Evolutionary conservation across 2,888 invertebrate species (phyloP).

Genomic region (Palloptera scutellata): DNA sequence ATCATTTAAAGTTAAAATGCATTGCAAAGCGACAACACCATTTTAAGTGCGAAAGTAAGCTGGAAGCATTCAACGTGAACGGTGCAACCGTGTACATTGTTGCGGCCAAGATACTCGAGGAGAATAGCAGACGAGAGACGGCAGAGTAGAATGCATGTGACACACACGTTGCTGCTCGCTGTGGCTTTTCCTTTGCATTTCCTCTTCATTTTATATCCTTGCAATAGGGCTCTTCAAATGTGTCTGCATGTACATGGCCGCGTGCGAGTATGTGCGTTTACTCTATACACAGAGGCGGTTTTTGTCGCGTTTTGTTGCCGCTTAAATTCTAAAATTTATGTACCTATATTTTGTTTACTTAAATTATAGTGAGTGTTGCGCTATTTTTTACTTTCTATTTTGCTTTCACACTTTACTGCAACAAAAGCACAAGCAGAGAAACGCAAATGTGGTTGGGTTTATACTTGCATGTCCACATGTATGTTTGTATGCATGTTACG

Average conservation of each 20-base stretch:
- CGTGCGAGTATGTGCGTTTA: conserved; percentile 42
- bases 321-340: conserved; percentile 22
- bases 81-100: too few relatives aligned
- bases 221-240: not conserved
- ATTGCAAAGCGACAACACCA: too few relatives aligned
- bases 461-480: too few relatives aligned
- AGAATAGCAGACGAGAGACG: not conserved
- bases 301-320: conserved; percentile 20
- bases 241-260: conserved; percentile 17
- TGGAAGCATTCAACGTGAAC: too few relatives aligned
- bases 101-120: not conserved
- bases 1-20: too few relatives aligned
- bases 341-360: not conserved
- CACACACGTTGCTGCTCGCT: conserved; percentile 2
- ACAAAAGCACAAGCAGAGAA: not conserved
- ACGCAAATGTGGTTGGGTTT: too few relatives aligned
- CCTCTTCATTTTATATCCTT: not conserved
- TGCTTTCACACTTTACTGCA: conserved; percentile 5
- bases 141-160: not conserved
- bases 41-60: too few relatives aligned
- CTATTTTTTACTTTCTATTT: not conserved
- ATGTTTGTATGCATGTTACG: too few relatives aligned
- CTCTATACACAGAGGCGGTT: conserved; percentile 20
- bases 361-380: not conserved
- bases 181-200: not conserved